These are phyloP conservation scores for Tychaedon coryphoeus DNA, from an alignment of 2,113 vertebrate species.

Conservation along the genomic window DNA sequence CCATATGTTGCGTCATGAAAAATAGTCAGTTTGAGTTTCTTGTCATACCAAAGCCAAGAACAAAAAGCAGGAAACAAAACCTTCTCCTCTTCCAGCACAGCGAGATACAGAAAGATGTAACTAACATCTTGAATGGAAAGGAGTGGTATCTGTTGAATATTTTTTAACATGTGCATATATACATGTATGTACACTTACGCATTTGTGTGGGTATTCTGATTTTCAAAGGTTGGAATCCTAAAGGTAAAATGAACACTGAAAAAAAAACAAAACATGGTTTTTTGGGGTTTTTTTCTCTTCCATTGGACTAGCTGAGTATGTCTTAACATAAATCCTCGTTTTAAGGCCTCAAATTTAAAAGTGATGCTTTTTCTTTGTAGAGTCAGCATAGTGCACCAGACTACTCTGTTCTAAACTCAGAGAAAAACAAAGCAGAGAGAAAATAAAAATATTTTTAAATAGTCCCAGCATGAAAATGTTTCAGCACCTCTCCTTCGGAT, in stretches of 20 bases:
- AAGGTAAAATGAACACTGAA: background rate
- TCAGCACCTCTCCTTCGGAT: background rate
- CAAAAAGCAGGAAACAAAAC: background rate
- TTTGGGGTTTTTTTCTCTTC: background rate
- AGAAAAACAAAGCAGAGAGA: background rate
- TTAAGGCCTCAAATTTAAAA: background rate
- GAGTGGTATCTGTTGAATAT: background rate
- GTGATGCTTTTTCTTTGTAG: background rate
- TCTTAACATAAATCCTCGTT: background rate
- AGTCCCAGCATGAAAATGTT: background rate
- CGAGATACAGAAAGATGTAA: background rate
- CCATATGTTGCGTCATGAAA: background rate
- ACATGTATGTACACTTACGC: accelerated
- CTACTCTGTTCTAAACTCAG: background rate
- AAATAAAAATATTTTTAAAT: background rate
- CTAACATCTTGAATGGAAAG: background rate
- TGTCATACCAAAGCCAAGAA: background rate
- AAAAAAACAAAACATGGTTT: background rate
- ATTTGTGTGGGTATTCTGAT: background rate
- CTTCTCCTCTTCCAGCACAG: background rate
- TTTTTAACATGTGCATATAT: background rate
- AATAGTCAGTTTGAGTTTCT: background rate
- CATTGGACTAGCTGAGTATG: background rate
- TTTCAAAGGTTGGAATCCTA: background rate
- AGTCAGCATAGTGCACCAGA: background rate